A percentile compares a stretch with the other conserved stretches of the same genome.
These are phyloP conservation scores for Drosophila cardini DNA, from an alignment of 1,140 invertebrate genomes.

Conservation along the genomic window DNA sequence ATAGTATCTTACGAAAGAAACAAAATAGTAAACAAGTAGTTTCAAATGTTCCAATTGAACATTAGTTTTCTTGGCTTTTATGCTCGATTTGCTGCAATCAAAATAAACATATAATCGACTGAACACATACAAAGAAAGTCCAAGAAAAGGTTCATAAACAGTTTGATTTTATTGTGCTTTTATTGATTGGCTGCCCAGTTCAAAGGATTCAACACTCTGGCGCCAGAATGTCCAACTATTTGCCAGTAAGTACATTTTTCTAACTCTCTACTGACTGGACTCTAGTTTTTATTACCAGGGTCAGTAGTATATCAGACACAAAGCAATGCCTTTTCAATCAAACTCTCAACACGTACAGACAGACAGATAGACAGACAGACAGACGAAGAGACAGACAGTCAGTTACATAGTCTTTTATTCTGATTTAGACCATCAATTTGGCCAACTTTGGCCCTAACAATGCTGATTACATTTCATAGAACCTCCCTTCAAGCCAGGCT, in stretches of 20 bases:
- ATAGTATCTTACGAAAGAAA: not conserved
- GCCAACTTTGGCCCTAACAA: slow-evolving; percentile 65
- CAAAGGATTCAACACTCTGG: slow-evolving; percentile 37
- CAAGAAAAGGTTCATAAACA: slow-evolving; percentile 48
- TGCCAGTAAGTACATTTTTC: slow-evolving; percentile 37
- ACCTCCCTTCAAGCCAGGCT: not conserved
- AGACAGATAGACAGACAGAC: slow-evolving; percentile 1
- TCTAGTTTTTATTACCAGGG: slow-evolving; percentile 59
- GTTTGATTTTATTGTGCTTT: slow-evolving; percentile 67
- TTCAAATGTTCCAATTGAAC: not conserved
- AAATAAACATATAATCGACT: slow-evolving; percentile 66
- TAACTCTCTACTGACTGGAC: slow-evolving; percentile 12
- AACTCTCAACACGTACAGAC: slow-evolving; percentile 27
- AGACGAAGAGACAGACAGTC: no score
- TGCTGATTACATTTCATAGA: slow-evolving; percentile 53
- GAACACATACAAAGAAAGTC: slow-evolving; percentile 36
- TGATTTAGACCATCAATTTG: slow-evolving; percentile 28
- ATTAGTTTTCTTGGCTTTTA: slow-evolving; percentile 59
- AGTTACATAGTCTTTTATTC: slow-evolving; percentile 1
- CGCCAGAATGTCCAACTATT: slow-evolving; percentile 64
- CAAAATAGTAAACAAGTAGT: not conserved
- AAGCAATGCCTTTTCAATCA: slow-evolving; percentile 44
- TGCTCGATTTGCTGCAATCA: slow-evolving; percentile 58
- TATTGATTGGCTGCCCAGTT: slow-evolving; percentile 37
- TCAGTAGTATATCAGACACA: slow-evolving; percentile 15